Evolutionary conservation across 1,140 invertebrate genomes (phyloP).

Genomic region (Lanistes nyassanus): DNA sequence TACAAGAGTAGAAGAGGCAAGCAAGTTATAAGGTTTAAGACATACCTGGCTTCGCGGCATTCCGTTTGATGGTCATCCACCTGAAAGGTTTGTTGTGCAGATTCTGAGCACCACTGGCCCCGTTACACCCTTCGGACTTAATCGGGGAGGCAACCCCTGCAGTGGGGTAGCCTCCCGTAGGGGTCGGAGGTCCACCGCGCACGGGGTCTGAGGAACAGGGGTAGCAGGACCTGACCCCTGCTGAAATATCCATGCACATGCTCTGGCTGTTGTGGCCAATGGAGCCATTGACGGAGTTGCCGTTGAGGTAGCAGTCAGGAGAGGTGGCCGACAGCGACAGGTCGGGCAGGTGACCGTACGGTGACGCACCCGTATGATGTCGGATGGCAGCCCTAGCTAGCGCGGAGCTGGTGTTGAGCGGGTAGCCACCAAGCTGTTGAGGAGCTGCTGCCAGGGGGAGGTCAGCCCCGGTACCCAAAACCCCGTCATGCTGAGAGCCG

Average conservation of each 20-base stretch:
- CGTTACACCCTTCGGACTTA: conserved; percentile 45
- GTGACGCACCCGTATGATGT: conserved; percentile 35
- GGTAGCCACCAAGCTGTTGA: conserved; percentile 35
- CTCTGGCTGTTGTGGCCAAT: conserved; percentile 23
- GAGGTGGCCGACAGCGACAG: conserved; percentile 5
- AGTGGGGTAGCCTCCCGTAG: conserved; percentile 42
- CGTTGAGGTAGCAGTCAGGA: conserved; percentile 25
- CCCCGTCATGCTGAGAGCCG: conserved; percentile 10
- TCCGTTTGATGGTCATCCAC: conserved; percentile 63
- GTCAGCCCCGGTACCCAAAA: conserved; percentile 37
- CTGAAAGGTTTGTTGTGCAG: conserved; percentile 55
- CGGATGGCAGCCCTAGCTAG: conserved; percentile 38
- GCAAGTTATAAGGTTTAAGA: neutral
- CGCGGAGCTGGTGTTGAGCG: conserved; percentile 37
- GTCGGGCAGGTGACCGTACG: conserved; percentile 38
- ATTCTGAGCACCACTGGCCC: conserved; percentile 38
- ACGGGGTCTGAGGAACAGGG: conserved; percentile 36
- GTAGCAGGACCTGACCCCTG: conserved; percentile 33
- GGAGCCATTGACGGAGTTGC: neutral
- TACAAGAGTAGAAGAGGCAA: neutral
- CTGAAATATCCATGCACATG: conserved; percentile 26
- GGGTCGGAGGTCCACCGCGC: conserved; percentile 32
- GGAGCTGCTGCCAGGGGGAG: conserved; percentile 44
- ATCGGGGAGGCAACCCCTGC: conserved; percentile 43
- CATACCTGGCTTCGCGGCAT: conserved; percentile 57